These are phyloP conservation scores for Linepithema humile DNA, from an alignment of 1,140 invertebrate species.

Conservation along the genomic window DNA sequence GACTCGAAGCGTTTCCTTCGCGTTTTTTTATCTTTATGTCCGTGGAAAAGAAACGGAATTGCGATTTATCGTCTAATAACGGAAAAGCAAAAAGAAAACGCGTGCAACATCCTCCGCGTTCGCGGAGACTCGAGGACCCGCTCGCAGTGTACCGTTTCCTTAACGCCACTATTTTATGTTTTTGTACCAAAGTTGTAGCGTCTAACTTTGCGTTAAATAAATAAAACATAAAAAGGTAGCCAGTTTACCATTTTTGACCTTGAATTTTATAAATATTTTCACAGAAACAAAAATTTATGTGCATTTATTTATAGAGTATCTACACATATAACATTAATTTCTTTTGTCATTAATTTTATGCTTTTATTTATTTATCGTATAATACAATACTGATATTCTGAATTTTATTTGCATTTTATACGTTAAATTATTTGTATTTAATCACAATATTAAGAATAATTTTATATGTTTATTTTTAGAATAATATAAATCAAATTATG, in stretches of 20 bases:
- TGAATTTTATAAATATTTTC: neutral
- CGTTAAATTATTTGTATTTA: neutral
- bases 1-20: slow-evolving; percentile 61
- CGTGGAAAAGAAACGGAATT: slow-evolving; percentile 16
- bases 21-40: slow-evolving; percentile 16
- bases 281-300: too few species aligned
- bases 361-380: too few species aligned
- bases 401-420: neutral
- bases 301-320: too few species aligned
- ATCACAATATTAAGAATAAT: neutral
- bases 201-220: slow-evolving; percentile 83
- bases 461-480: too few species aligned
- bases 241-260: neutral
- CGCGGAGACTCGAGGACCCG: slow-evolving; percentile 71
- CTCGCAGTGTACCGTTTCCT: slow-evolving; percentile 74
- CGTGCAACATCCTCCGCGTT: slow-evolving; percentile 53
- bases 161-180: slow-evolving; percentile 81
- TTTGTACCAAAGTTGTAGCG: slow-evolving; percentile 83
- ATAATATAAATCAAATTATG: too few species aligned
- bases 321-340: too few species aligned
- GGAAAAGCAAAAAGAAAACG: neutral
- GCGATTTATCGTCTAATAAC: neutral
- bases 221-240: slow-evolving; percentile 74
- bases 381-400: too few species aligned
- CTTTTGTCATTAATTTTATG: too few species aligned